Evolutionary conservation across 1,140 invertebrate genomes (phyloP).

Genomic region (Stegodyphus mimosarum): DNA sequence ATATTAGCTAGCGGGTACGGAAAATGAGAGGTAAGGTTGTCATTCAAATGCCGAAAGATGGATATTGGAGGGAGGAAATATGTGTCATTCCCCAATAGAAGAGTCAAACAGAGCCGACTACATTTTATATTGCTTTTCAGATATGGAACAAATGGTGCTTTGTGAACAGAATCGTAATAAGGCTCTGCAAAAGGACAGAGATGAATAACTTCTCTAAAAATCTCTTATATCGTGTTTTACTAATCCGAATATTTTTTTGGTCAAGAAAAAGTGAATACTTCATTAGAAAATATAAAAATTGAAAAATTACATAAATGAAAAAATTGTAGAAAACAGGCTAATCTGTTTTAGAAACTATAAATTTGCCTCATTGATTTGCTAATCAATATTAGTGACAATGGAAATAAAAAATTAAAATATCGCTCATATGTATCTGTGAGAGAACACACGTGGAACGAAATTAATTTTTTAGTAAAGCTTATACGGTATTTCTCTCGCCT

Average conservation of each 20-base stretch:
- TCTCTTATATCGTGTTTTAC: too few relatives aligned
- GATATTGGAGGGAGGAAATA: slow-evolving; percentile 47
- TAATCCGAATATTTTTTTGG: too few relatives aligned
- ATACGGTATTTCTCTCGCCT: too few relatives aligned
- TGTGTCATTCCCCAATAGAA: slow-evolving; percentile 31
- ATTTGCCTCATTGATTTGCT: too few relatives aligned
- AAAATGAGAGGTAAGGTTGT: slow-evolving; percentile 9
- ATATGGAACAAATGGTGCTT: background rate
- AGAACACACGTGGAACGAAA: slow-evolving; percentile 1
- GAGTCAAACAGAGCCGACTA: slow-evolving; percentile 46
- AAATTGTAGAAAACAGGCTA: too few relatives aligned
- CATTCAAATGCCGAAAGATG: slow-evolving; percentile 52
- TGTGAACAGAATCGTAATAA: background rate
- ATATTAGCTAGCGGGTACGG: slow-evolving; percentile 20
- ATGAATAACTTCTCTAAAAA: too few relatives aligned
- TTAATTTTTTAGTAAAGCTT: background rate
- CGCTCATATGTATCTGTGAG: slow-evolving; percentile 6
- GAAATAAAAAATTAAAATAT: background rate
- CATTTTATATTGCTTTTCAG: slow-evolving; percentile 40
- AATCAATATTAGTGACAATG: too few relatives aligned
- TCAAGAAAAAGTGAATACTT: too few relatives aligned
- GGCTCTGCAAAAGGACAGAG: background rate
- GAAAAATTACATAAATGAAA: too few relatives aligned
- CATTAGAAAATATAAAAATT: too few relatives aligned
- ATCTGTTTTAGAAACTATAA: too few relatives aligned